Percentiles rank a stretch among this genome's conserved stretches.
phyloP scores from a whole-genome alignment of 2,113 vertebrate genomes.

The Nansenia antarctica region DNA sequence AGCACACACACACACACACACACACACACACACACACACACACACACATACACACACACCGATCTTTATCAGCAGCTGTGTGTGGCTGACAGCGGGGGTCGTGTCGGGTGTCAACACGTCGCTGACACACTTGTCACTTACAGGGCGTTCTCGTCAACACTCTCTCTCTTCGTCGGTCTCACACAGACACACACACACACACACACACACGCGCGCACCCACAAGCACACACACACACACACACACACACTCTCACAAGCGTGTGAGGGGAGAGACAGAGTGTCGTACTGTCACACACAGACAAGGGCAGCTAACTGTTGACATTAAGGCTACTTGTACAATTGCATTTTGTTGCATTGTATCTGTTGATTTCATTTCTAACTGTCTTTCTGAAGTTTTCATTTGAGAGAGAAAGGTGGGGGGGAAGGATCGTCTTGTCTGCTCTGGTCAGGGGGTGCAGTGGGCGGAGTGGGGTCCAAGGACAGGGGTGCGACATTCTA shows the following conservation, averaged over 20 bases:
- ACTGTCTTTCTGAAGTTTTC: background rate
- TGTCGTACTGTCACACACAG: background rate
- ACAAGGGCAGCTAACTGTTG: background rate
- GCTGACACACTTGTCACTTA: conserved; percentile 79
- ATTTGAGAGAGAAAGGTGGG: background rate
- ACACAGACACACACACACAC: conserved; percentile 19
- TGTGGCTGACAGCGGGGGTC: conserved; percentile 59
- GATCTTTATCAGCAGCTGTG: conserved; percentile 69
- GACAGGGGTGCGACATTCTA: conserved; percentile 68
- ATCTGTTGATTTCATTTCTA: background rate
- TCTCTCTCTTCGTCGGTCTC: conserved; percentile 30
- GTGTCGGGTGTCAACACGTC: conserved; percentile 71
- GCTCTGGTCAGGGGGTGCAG: background rate
- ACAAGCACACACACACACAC: background rate
- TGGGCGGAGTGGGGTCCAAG: too few species aligned
- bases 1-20: conserved; percentile 19
- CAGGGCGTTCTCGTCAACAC: conserved; percentile 70
- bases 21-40: conserved; percentile 20
- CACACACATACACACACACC: conserved; percentile 20
- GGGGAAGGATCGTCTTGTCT: background rate
- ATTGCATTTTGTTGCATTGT: too few species aligned
- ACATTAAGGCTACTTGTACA: too few species aligned
- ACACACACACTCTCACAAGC: background rate
- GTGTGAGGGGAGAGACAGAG: background rate
- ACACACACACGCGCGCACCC: too few species aligned